phyloP scores from a whole-genome alignment of 2,888 invertebrate species.

The Dicranocentrus wangi region DNA sequence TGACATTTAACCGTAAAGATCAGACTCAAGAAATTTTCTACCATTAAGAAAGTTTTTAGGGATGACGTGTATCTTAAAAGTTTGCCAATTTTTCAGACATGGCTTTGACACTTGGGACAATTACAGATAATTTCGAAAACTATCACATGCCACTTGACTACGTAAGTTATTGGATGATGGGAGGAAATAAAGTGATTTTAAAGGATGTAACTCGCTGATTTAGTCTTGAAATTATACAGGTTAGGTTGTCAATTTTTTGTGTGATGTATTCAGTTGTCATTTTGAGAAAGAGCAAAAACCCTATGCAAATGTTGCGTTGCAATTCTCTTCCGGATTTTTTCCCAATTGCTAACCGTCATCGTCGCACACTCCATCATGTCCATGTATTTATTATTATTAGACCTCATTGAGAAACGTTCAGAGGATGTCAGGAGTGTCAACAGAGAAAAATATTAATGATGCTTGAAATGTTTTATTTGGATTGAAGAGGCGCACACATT shows the following conservation, averaged over 20 bases:
- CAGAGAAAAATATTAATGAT: slow-evolving; percentile 21
- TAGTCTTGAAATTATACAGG: no score
- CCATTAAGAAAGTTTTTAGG: background rate
- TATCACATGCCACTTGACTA: background rate
- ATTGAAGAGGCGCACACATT: background rate
- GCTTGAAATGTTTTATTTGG: slow-evolving; percentile 11
- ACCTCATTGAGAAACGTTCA: background rate
- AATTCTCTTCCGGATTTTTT: background rate
- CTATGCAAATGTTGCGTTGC: no score
- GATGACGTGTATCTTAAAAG: background rate
- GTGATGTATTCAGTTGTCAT: no score
- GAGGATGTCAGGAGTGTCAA: no score
- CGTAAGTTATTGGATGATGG: background rate
- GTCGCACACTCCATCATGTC: background rate
- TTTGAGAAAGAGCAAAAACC: no score
- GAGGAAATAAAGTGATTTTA: background rate
- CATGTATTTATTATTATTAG: background rate
- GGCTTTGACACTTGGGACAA: slow-evolving; percentile 30
- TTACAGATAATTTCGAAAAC: slow-evolving; percentile 24
- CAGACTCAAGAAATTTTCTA: background rate
- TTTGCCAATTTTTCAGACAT: slow-evolving; percentile 30
- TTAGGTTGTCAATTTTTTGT: no score
- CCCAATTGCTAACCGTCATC: background rate
- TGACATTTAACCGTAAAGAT: slow-evolving; percentile 12
- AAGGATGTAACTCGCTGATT: no score